Base-by-base conservation (phyloP, 2,888 invertebrate species). In the Amaurobius ferox region DNA sequence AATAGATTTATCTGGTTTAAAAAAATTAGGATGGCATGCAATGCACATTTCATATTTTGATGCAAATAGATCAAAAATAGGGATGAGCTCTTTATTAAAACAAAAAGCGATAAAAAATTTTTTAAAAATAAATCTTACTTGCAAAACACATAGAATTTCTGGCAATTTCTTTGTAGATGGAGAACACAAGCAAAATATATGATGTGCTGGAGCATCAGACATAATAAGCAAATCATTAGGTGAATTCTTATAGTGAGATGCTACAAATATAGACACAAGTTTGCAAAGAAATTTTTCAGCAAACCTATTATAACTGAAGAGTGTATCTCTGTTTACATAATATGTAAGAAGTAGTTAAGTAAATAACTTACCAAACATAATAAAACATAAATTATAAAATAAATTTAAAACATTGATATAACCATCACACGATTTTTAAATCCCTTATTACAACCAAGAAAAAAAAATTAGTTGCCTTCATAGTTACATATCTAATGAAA, bases 161-260 rank as follows among this genome's bases (percentile, higher is more conserved):
- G 99, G 99, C 89, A 99, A 92, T 16, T 87, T 80, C 89, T 95
- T 94, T 0, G 97, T 94, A 0, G 99, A 98, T 0, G 96, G 96
- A 88, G 99, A 93, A 77, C 83, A 85, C 48, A 99, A 93, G 89
- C 98, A 98, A 92, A 99, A 99, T 79, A 99, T 92, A 91, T 98
- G 97, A 92, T 99, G 99, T 0, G 98, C 98, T 0, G 99, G 99
- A 19, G 99, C 99, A 92, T 99, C 99, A 16, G 98, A 97, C 93
- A 99, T 94, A 94, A 99, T 95, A 93, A 99, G 99, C 61, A 99
- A 93, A 93, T 99, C 99, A 92, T 99, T 98, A 0, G 99, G 99
- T 79, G 96, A 96, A 93, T 99, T 99, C 94, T 99, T 99, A 91
- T 99, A 99, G 93, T 99, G 99, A 6, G 99, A 98, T 0, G 99